These are phyloP conservation scores for Laothoe populi DNA, from an alignment of 2,888 invertebrate genomes.

Conservation along the genomic window DNA sequence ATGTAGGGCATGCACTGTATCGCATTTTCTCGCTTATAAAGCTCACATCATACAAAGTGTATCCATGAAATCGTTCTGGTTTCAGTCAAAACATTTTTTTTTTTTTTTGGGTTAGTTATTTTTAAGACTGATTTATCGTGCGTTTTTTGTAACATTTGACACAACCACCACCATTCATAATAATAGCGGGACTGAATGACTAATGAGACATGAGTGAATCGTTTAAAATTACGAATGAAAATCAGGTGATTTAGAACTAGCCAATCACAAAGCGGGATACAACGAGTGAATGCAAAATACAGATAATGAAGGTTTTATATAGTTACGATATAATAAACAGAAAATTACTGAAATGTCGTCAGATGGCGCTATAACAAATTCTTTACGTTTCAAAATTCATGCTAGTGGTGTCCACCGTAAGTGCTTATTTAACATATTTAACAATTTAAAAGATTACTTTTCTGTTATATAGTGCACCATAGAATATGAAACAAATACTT, in stretches of 20 bases:
- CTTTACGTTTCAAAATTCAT: no score
- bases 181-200: conserved; percentile 26
- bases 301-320: neutral
- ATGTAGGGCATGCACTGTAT: conserved; percentile 63
- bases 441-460: no score
- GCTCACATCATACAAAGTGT: conserved; percentile 25
- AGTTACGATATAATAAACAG: no score
- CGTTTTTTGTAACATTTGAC: neutral
- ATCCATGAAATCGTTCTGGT: conserved; percentile 21
- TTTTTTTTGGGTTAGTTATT: neutral
- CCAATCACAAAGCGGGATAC: conserved; percentile 1
- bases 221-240: conserved; percentile 1
- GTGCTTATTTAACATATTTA: no score
- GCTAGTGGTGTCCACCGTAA: no score
- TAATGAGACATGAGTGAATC: no score
- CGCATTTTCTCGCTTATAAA: conserved; percentile 3
- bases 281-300: neutral
- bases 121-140: neutral
- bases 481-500: no score
- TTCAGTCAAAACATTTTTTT: conserved; percentile 22
- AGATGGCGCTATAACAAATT: no score
- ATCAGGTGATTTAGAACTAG: conserved; percentile 30
- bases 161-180: neutral
- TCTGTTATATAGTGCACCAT: no score
- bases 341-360: no score